Base-by-base conservation (phyloP, 2,888 invertebrate species). In the Drosophila phalerata region DNA sequence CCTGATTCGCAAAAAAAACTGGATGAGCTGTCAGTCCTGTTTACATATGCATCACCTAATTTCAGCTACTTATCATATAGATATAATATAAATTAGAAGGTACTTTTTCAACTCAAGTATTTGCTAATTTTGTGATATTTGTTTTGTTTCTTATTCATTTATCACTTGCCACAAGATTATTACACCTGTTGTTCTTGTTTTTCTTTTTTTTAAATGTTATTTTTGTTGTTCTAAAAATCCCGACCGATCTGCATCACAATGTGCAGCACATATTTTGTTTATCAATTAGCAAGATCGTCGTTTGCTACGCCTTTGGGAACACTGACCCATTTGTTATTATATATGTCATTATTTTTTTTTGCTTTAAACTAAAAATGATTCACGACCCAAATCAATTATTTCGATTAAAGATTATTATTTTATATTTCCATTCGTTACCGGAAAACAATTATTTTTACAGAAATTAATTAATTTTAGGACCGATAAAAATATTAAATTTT, bases 71-170 rank as follows among this genome's bases (percentile, higher is more conserved):
- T 56, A 25, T 22, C 43, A 22, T 56, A 45, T 17, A 43, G 13
- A 13, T 10, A 37, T 25, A 53, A 61, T 34, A 28, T 45, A 58
- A 52, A 68, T 76, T 74, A 71, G 61, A 58, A 22, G 57, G 32
- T 10, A 43, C 78, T 64, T 73, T 67, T 72, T 34, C 17, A 38
- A 42, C 25, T 47, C 73, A 38, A 48, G 32, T 56, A 60, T 69
- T 69, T 79, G 75, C 69, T 79, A 69, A 73, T 62, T 62, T 58
- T 30, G 19, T 25, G 38, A 42, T 55, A 38, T 56, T 37, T 65
- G 52, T 47, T 66, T 56, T 56, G 22, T 9, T 9, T 43, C 22
- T 34, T 52, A 19, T 45, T 47, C 34, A 47, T 73, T 71, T 38
- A 19, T 19, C 22, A 43, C 25, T 15, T 17, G 34, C 8, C 22